Evolutionary conservation across 2,888 invertebrate genomes (phyloP).

Genomic region (Chydorus sphaericus): DNA sequence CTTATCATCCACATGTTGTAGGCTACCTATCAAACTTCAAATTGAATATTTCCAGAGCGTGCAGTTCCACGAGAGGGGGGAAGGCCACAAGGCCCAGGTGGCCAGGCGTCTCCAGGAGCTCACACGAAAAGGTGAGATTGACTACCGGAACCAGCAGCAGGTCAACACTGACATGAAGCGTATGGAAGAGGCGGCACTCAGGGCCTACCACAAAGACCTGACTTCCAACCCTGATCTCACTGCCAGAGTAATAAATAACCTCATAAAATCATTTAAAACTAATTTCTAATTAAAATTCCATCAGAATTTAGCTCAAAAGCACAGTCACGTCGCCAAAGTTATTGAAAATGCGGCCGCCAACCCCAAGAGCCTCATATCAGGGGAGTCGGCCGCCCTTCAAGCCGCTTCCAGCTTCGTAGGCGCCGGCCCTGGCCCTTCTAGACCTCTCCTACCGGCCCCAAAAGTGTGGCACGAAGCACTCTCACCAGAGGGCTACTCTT

Average conservation of each 20-base stretch:
- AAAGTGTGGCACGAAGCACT: constrained; percentile 61
- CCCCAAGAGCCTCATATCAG: not conserved
- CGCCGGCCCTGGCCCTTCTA: constrained; percentile 3
- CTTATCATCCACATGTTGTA: no score
- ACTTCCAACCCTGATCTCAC: constrained; percentile 49
- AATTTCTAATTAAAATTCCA: not conserved
- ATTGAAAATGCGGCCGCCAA: constrained; percentile 4
- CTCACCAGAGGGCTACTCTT: constrained; percentile 57
- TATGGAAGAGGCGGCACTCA: constrained; percentile 83
- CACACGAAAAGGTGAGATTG: constrained; percentile 64
- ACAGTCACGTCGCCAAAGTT: constrained; percentile 21
- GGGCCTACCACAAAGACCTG: constrained; percentile 72
- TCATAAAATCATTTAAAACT: not conserved
- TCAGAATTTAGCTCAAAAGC: not conserved
- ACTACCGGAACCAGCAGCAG: constrained; percentile 59
- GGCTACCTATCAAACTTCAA: not conserved
- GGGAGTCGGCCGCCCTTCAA: not conserved
- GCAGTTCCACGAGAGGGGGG: constrained; percentile 87
- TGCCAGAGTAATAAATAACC: constrained; percentile 33
- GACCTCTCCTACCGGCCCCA: constrained; percentile 3
- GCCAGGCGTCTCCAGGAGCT: constrained; percentile 70
- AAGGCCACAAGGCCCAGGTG: constrained; percentile 81
- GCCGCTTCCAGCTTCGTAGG: constrained; percentile 1
- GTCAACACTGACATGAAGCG: constrained; percentile 59
- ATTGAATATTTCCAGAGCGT: constrained; percentile 47